These are phyloP conservation scores for Eurytoma californica DNA, from an alignment of 2,888 invertebrate species.

Conservation along the genomic window DNA sequence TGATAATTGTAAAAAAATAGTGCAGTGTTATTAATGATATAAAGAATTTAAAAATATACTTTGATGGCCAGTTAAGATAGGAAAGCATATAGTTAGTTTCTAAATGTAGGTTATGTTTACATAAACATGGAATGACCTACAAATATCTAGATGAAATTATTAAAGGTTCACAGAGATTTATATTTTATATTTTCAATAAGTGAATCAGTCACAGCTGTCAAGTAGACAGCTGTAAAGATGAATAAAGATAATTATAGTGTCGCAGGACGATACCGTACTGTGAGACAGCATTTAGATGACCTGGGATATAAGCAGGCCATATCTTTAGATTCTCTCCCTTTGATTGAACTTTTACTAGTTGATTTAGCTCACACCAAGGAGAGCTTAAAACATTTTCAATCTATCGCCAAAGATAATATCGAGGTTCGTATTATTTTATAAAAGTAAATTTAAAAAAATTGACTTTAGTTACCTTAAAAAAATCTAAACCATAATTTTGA, in stretches of 20 bases:
- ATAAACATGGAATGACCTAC: neutral
- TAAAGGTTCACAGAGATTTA: neutral
- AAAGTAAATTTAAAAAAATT: too few relatives aligned
- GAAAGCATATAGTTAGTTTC: too few relatives aligned
- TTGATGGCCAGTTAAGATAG: too few relatives aligned
- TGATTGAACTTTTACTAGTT: slow-evolving; percentile 87
- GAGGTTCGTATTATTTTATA: slow-evolving; percentile 75
- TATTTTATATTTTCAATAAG: neutral
- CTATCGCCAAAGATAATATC: slow-evolving; percentile 82
- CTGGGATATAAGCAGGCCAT: slow-evolving; percentile 88
- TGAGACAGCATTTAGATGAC: slow-evolving; percentile 86
- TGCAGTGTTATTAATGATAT: too few relatives aligned
- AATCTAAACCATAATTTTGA: too few relatives aligned
- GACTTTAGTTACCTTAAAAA: too few relatives aligned
- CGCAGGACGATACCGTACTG: slow-evolving; percentile 73
- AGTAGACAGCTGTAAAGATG: slow-evolving; percentile 36
- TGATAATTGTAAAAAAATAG: too few relatives aligned
- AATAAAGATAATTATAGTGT: slow-evolving; percentile 65
- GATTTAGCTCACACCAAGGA: slow-evolving; percentile 93
- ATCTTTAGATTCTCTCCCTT: slow-evolving; percentile 84
- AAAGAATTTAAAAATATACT: too few relatives aligned
- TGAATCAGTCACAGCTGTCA: neutral
- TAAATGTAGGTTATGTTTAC: neutral
- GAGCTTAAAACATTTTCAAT: slow-evolving; percentile 89
- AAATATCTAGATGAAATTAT: slow-evolving; percentile 1